A percentile compares a stretch with the other conserved stretches of the same genome.
Conservation (phyloP, 1,140 invertebrate genomes). For the Galleria mellonella region DNA sequence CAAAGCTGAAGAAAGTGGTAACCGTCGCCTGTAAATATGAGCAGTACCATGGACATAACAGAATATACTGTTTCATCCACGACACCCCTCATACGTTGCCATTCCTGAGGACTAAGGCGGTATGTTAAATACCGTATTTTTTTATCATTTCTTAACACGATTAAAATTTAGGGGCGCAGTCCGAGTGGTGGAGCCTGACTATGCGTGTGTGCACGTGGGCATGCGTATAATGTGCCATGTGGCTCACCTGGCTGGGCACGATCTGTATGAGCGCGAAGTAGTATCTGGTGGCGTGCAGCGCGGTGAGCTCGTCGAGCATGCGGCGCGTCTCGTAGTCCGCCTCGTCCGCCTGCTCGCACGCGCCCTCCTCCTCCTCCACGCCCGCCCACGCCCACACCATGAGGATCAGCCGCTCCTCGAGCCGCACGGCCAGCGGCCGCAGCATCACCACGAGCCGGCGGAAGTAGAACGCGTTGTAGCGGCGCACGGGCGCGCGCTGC, state of each 20-base stretch:
- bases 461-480: constrained; percentile 69
- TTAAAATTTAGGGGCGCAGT: too few relatives aligned
- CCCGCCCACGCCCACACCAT: constrained; percentile 82
- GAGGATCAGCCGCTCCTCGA: constrained; percentile 85
- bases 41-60: too few relatives aligned
- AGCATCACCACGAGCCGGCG: constrained; percentile 88
- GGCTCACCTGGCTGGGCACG: constrained; percentile 79
- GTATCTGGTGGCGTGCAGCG: constrained; percentile 87
- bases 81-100: too few relatives aligned
- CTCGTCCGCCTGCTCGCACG: constrained; percentile 78
- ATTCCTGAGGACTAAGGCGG: too few relatives aligned
- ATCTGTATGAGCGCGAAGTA: constrained; percentile 93
- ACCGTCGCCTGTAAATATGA: too few relatives aligned
- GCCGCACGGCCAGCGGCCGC: constrained; percentile 87
- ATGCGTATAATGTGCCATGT: too few relatives aligned
- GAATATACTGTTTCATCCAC: too few relatives aligned
- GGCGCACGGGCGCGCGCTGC: constrained; percentile 74
- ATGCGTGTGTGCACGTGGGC: too few relatives aligned
- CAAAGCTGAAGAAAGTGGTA: too few relatives aligned
- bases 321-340: constrained; percentile 84
- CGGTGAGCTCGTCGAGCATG: constrained; percentile 86
- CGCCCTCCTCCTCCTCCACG: constrained; percentile 62
- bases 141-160: too few relatives aligned
- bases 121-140: too few relatives aligned
- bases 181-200: too few relatives aligned